These are phyloP conservation scores for Falco punctatus DNA, from an alignment of 2,113 vertebrate species.

Conservation along the genomic window DNA sequence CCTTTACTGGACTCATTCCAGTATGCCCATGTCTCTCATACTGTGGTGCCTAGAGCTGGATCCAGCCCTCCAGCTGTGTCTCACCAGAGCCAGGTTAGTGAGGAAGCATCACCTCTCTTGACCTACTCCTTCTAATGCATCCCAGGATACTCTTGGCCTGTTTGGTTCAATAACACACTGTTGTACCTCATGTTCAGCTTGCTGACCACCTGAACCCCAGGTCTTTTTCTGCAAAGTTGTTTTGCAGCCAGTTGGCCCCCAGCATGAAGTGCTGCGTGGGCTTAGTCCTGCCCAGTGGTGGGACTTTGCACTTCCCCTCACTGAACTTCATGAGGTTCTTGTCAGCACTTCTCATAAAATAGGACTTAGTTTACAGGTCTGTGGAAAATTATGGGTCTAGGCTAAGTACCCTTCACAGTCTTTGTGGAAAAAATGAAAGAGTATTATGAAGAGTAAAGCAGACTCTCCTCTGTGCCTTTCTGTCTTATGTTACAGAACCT, in stretches of 20 bases:
- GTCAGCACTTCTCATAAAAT: background rate
- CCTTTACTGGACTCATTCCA: background rate
- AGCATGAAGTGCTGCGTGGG: background rate
- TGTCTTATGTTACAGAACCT: background rate
- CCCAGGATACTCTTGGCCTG: background rate
- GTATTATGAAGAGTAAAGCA: background rate
- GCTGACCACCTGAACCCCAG: background rate
- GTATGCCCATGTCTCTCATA: background rate
- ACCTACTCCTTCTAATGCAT: background rate
- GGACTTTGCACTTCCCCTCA: background rate
- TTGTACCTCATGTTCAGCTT: background rate
- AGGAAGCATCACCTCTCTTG: background rate
- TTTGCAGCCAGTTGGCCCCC: background rate
- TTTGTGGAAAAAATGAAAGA: background rate
- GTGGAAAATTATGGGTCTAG: background rate
- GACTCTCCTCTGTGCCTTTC: background rate
- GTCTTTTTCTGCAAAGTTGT: background rate
- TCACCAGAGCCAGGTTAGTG: accelerated
- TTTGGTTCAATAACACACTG: background rate
- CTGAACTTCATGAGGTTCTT: background rate
- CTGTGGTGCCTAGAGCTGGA: background rate
- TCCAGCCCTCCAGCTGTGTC: background rate
- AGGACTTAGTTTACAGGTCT: background rate
- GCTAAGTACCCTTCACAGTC: background rate
- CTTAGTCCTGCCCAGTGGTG: background rate